Base-by-base conservation (phyloP, 1,140 invertebrate species). In the Pachyrhynchus sulphureomaculatus region DNA sequence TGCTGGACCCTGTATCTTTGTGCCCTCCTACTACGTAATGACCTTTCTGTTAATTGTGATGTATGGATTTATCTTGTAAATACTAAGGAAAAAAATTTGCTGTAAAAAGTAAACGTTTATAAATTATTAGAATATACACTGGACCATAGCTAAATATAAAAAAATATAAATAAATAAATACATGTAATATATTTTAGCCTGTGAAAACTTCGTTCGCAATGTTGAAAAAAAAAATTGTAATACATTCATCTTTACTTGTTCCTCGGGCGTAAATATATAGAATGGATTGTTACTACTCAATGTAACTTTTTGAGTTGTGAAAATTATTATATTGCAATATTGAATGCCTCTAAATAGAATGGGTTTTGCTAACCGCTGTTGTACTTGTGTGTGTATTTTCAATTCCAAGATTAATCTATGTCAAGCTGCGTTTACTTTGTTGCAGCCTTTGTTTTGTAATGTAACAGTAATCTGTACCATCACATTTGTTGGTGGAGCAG, bases 301-400 rank as follows among this genome's bases (percentile, higher is more conserved):
- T 48, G 44, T 48, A 54, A 57, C 55, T 57, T 48, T 57, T 57
- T 44, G n/a, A 33, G 44, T 57, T 57, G 44, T 57, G 42, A 20
- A 39, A 57, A 52, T 48, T 36, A n/a, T n/a, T 48, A 57, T 57
- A 57, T 57, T 42, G 41, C 53, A n/a, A 44, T 55, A 57, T 57
- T 20, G 41, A 57, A 48, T 36, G 55, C 44, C 55, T 57, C 55
- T 47, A 57, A 56, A 57, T 57, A 57, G 48, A 57, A 48, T 42
- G 55, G 47, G 47, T 57, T 57, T 53, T 53, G 51, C 41, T 53
- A 53, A 36, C 36, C n/a, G n/a, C n/a, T n/a, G n/a, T n/a, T n/a
- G n/a, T n/a, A n/a, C n/a, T n/a, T n/a, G n/a, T n/a, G n/a, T n/a
- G n/a, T n/a, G n/a, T n/a, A n/a, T n/a, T n/a, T n/a, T n/a, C n/a